Base-by-base conservation (phyloP, 2,113 vertebrate species). In the Pluvianellus socialis region DNA sequence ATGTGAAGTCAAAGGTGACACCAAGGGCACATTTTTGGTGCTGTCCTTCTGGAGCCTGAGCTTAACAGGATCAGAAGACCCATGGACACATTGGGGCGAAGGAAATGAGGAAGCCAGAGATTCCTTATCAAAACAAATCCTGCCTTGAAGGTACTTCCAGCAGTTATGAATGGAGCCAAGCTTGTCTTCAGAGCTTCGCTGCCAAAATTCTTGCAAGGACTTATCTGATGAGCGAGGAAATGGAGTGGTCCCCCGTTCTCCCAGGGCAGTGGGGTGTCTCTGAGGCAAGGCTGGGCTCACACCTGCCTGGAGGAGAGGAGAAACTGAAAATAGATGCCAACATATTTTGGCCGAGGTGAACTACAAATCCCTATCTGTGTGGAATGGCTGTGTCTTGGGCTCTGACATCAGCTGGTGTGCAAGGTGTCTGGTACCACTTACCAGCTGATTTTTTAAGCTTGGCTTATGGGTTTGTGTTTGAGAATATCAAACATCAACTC, bases 41-140 rank as follows among this genome's bases (percentile, higher is more conserved):
- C 56, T 87, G 71, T 40, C 67, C 84, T 86, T 50, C 61, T 33
- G 61, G 86, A 79, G 58, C 50, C 26, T 9, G 92, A 85, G 56
- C 68, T 15, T 35, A 24, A 13, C 33, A 19, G 82, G 50, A n/a
- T 83, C 85, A 49, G 66, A 67, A 62, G 44, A 52, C 42, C 52
- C 79, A 14, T 1, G 49, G 86, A 52, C 76, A 5, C 10, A 28
- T 88, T 17, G 59, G 55, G 89, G 66, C n/a, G 3, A 40, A 19
- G 84, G 79, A 58, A 49, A 42, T 42, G 73, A 92, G 84, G 93
- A 92, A 90, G 61, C 76, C 82, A 95, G 55, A 84, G 92, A 93
- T 96, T 77, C 88, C 59, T 89, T 90, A 79, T 76, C 42, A 7
- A 28, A 70, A 16, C 94, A 92, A 83, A 87, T 84, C 88, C 79